Conservation (phyloP, 2,797 vertebrate genomes). For the Liasis olivaceus region DNA sequence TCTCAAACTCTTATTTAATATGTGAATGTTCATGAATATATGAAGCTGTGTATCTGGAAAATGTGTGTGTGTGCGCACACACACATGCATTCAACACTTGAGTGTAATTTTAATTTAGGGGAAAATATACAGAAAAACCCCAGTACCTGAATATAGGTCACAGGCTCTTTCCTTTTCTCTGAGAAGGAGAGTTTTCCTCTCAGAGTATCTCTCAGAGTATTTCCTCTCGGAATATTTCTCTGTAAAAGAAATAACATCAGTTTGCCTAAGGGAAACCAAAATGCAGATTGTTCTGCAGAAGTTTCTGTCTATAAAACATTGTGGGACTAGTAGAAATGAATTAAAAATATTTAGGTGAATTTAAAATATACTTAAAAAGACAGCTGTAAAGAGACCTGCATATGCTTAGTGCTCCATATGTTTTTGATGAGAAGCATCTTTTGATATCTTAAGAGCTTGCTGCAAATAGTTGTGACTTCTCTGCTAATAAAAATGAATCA, state of each 20-base stretch:
- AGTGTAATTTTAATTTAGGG: background rate
- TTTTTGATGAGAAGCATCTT: constrained; percentile 1
- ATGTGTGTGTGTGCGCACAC: background rate
- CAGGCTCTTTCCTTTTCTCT: background rate
- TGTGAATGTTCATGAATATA: background rate
- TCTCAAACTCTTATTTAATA: background rate
- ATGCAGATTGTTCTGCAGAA: background rate
- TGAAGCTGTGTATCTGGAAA: background rate
- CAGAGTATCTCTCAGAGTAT: too few relatives aligned
- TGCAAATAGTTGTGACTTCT: background rate
- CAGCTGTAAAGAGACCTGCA: background rate
- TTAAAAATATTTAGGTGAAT: background rate
- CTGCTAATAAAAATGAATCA: background rate
- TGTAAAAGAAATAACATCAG: background rate
- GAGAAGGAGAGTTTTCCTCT: too few relatives aligned
- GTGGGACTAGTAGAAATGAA: background rate
- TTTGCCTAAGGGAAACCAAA: background rate
- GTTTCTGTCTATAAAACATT: background rate
- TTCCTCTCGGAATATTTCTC: background rate
- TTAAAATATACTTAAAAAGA: background rate
- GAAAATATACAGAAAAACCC: background rate
- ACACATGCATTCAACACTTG: too few relatives aligned
- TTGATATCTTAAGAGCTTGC: background rate
- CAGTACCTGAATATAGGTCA: background rate
- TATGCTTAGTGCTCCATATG: background rate